Evolutionary conservation across 2,888 invertebrate species (phyloP).

Genomic region (Hypomecis punctinalis): DNA sequence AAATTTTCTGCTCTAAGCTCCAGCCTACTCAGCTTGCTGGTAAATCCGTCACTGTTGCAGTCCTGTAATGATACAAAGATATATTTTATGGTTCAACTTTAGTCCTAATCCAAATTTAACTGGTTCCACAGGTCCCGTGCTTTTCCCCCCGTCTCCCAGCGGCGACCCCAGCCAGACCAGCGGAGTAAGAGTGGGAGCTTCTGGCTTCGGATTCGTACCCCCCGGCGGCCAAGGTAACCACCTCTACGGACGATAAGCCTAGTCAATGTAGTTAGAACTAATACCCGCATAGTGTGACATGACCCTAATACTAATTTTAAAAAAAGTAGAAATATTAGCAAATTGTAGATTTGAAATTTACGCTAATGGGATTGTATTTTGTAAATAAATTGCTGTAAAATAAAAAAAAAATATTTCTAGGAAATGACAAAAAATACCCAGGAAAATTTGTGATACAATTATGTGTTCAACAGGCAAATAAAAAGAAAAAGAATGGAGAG

Average conservation of each 20-base stretch:
- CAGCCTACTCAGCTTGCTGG: too few relatives aligned
- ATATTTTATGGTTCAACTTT: neutral
- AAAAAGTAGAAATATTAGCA: slow-evolving; percentile 4
- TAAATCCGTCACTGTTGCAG: too few relatives aligned
- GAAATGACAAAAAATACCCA: neutral
- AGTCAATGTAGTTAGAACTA: slow-evolving; percentile 75
- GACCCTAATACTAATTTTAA: slow-evolving; percentile 28
- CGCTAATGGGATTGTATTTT: neutral
- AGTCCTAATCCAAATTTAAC: slow-evolving; percentile 25
- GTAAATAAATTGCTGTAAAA: neutral
- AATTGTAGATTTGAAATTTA: slow-evolving; percentile 1
- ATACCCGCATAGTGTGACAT: slow-evolving; percentile 52
- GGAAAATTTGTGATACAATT: neutral
- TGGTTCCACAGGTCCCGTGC: slow-evolving; percentile 88
- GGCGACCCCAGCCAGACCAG: slow-evolving; percentile 90
- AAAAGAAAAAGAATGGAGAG: neutral
- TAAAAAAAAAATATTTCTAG: neutral
- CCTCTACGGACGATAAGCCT: slow-evolving; percentile 69
- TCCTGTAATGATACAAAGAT: too few relatives aligned
- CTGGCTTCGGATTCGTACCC: slow-evolving; percentile 94
- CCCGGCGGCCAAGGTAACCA: slow-evolving; percentile 88
- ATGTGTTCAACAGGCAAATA: neutral
- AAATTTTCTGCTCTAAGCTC: too few relatives aligned
- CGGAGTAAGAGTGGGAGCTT: slow-evolving; percentile 93
- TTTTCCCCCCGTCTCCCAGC: slow-evolving; percentile 89